phyloP scores from a whole-genome alignment of 2,113 vertebrate species.

The Serilophus lunatus region DNA sequence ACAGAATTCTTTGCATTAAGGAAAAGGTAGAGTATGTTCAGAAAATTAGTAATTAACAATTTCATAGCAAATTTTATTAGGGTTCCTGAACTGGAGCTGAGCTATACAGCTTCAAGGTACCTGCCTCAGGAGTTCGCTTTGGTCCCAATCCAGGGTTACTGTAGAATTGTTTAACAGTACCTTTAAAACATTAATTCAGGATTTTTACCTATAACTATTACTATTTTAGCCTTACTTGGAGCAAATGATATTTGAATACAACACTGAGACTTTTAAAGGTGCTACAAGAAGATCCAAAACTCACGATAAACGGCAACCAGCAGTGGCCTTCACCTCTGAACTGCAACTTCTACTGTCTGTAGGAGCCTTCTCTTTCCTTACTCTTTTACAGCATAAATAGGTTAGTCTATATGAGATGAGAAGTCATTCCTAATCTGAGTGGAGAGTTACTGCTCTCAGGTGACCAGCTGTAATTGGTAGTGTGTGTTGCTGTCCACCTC shows the following conservation, averaged over 20 bases:
- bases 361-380: not conserved
- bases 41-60: not conserved
- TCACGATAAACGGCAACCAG: not conserved
- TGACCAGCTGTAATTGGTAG: not conserved
- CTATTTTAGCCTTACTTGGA: not conserved
- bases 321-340: not conserved
- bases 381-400: not conserved
- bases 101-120: not conserved
- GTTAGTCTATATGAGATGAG: not conserved
- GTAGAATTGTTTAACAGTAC: not conserved
- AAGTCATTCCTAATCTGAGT: not conserved
- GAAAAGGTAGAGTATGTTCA: not conserved
- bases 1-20: not conserved
- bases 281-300: not conserved
- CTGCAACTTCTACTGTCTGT: not conserved
- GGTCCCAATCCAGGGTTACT: not conserved
- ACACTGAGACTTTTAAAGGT: not conserved
- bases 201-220: not conserved
- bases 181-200: not conserved
- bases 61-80: not conserved
- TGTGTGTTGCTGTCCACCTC: fast-evolving
- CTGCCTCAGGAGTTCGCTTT: not conserved
- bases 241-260: not conserved
- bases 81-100: not conserved
- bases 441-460: not conserved